These are phyloP conservation scores for Drosophila greeni DNA, from an alignment of 2,888 invertebrate genomes.

Conservation along the genomic window DNA sequence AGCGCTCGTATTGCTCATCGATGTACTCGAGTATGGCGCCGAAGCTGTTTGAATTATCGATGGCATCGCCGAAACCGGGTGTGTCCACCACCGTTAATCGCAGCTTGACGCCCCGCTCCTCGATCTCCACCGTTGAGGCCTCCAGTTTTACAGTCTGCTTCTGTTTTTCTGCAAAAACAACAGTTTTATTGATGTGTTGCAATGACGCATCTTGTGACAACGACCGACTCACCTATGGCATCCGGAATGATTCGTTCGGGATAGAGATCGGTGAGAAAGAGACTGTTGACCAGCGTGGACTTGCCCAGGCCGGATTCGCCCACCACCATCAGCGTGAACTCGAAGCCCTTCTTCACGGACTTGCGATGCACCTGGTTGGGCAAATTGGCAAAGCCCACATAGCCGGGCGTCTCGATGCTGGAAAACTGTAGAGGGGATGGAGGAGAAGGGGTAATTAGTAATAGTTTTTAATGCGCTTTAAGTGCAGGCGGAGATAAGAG, in stretches of 20 bases:
- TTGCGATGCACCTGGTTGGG: conserved; percentile 98
- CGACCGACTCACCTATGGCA: conserved; percentile 84
- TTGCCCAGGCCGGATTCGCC: conserved; percentile 95
- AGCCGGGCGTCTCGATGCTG: conserved; percentile 90
- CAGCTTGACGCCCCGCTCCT: conserved; percentile 95
- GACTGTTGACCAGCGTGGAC: conserved; percentile 95
- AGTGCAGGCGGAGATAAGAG: neutral
- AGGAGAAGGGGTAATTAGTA: neutral
- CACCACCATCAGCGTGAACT: conserved; percentile 98
- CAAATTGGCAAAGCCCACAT: conserved; percentile 88
- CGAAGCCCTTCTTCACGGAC: conserved; percentile 98
- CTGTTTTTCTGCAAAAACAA: conserved; percentile 84
- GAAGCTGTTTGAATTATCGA: conserved; percentile 96
- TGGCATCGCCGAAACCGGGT: conserved; percentile 96
- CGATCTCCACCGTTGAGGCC: conserved; percentile 98
- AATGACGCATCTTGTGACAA: conserved; percentile 30
- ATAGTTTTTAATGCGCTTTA: neutral
- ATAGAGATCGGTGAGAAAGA: conserved; percentile 96
- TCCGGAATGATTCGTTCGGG: conserved; percentile 94
- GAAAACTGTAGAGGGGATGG: conserved; percentile 83
- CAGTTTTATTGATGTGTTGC: neutral
- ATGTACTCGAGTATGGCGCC: conserved; percentile 96
- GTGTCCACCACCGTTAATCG: conserved; percentile 96
- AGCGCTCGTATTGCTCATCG: conserved; percentile 97
- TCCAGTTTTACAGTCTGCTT: conserved; percentile 96